Evolutionary conservation across 2,888 invertebrate species (phyloP).

Genomic region (Apotomis capreana): DNA sequence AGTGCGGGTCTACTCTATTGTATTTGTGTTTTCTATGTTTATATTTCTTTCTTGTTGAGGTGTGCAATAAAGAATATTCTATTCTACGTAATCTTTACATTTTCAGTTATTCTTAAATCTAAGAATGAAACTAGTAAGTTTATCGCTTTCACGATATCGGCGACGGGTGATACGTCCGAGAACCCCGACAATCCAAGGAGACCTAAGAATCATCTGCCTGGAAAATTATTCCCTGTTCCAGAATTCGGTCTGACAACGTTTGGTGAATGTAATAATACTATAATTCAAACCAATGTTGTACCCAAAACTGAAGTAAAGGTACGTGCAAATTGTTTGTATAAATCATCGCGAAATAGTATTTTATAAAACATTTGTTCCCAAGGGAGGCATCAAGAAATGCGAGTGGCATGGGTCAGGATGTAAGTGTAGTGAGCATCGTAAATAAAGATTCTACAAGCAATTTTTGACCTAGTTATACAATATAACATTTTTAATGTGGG

Average conservation of each 20-base stretch:
- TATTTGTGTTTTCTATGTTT: too few relatives aligned
- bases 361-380: too few relatives aligned
- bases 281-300: conserved; percentile 67
- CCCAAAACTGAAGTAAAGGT: conserved; percentile 71
- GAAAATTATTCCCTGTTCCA: conserved; percentile 55
- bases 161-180: conserved; percentile 58
- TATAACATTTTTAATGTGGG: too few relatives aligned
- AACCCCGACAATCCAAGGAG: conserved; percentile 66
- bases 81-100: conserved; percentile 42
- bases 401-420: too few relatives aligned
- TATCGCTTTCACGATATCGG: conserved; percentile 73
- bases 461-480: too few relatives aligned
- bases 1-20: too few relatives aligned
- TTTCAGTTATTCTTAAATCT: conserved; percentile 28
- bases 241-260: conserved; percentile 50
- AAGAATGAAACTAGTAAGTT: conserved; percentile 58
- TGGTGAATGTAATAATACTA: conserved; percentile 63
- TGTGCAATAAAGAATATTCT: too few relatives aligned
- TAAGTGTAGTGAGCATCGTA: too few relatives aligned
- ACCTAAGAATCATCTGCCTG: conserved; percentile 60
- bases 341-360: neutral
- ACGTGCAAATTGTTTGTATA: conserved; percentile 25
- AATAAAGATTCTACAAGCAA: too few relatives aligned
- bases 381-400: too few relatives aligned
- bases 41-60: too few relatives aligned